Conservation (phyloP, 2,113 vertebrate species). For the Engystomops pustulosus region DNA sequence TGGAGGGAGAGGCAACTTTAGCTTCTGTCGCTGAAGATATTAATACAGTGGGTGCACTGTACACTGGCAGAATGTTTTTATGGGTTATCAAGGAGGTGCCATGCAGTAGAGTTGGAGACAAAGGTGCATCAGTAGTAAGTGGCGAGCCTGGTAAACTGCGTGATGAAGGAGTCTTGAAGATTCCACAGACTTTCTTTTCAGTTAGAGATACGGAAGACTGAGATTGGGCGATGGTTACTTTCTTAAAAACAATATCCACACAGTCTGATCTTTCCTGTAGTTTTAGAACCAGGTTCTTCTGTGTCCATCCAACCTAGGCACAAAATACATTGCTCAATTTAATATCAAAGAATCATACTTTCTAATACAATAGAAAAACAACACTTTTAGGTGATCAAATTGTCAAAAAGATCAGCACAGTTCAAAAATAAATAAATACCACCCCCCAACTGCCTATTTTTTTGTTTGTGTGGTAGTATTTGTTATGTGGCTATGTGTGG, state of each 20-base stretch:
- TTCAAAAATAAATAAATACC: too few species aligned
- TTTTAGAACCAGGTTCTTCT: constrained; percentile 79
- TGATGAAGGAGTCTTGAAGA: too few species aligned
- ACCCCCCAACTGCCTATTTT: too few species aligned
- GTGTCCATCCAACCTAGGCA: constrained; percentile 90
- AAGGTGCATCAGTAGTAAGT: not conserved
- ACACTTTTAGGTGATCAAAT: too few species aligned
- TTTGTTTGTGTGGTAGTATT: too few species aligned
- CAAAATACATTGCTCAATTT: too few species aligned
- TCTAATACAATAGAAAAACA: too few species aligned
- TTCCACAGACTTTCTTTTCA: not conserved
- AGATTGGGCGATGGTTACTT: constrained; percentile 67
- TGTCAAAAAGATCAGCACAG: too few species aligned
- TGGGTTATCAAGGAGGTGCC: not conserved
- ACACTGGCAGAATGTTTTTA: not conserved
- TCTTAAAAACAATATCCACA: constrained; percentile 87
- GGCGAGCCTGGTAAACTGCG: not conserved
- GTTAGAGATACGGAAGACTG: not conserved
- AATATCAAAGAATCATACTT: too few species aligned
- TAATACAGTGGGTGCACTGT: not conserved
- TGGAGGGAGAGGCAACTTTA: not conserved
- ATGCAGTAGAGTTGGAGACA: not conserved
- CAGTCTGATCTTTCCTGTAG: constrained; percentile 76
- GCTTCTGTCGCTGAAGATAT: too few species aligned
- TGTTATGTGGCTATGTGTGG: too few species aligned